Evolutionary conservation across 2,797 vertebrate species (phyloP), one percentile per base, ranked within the genome.

Genomic region (Phaenicophaeus curvirostris): DNA sequence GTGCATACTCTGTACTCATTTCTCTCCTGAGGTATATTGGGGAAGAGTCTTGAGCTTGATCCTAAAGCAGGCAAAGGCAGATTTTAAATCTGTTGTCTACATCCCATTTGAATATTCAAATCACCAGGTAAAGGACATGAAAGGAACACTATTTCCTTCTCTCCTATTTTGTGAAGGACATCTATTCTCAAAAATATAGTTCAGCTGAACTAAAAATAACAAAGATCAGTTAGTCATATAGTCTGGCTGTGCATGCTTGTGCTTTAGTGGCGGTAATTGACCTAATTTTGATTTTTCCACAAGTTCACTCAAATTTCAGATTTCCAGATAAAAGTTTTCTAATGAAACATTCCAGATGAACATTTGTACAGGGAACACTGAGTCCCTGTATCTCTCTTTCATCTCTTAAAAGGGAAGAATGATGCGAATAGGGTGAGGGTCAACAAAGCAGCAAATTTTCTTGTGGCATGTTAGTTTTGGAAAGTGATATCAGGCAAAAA

Each of bases 391-490:
- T 14, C 15, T 6, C 15, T 48, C 7, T 30, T 76, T 48, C 39
- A 67, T 28, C 13, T 63, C 11, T 39, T n/a, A 28, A 42, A 84
- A 59, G 9, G 14, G 16, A 78, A 54, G 23, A 9, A 27, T 15
- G 13, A 42, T 20, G 27, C 0, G 1, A 8, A 23, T 4, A 54
- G 15, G 14, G 7, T 9, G 3, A 2, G 1, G 2, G 9, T 1
- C 13, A 84, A 62, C 13, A 39, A 65, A 84, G 8, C 11, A n/a
- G 39, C 20, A 46, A 8, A 5, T 15, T 6, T 8, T 48, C n/a
- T 81, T 67, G 5, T 59, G 25, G 27, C 5, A 8, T 10, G 33
- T 39, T 67, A 71, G n/a, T 13, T 6, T 6, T 59, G 6, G 12
- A 12, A 91, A 82, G 41, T 33, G 16, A 5, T 33, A 14, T 51